Base-by-base conservation (phyloP, 2,113 vertebrate genomes). In the Antigone vipio region DNA sequence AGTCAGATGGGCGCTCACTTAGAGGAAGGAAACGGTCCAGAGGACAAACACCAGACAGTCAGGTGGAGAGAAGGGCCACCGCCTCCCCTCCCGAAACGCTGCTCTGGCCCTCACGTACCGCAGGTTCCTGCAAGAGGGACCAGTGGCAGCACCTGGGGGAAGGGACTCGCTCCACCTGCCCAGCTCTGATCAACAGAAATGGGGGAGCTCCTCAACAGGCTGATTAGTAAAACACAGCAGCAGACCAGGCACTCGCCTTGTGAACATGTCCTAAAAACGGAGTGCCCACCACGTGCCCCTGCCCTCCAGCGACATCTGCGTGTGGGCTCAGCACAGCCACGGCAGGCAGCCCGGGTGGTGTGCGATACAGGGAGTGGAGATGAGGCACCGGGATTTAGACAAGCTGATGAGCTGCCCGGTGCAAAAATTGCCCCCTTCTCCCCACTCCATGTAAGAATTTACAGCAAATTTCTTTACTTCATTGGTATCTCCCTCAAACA, bases 121-220 rank as follows among this genome's bases (percentile, higher is more conserved):
- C 9, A 49, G 34, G 49, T 23, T 92, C 55, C 78, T 73, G 75
- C 26, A 30, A 60, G 34, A n/a, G 22, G 34, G 62, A 42, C 35
- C 63, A 49, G 52, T 20, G 66, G 40, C 86, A 91, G 47, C 30
- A 44, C 56, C 66, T 19, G 32, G 32, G 11, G 21, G 11, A 72
- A 74, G 27, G 35, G n/a, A 66, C 26, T 71, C 0, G 0, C 42
- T 88, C 50, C 62, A 44, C 9, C 15, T 78, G 44, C 44, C 34
- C 59, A 47, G 59, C 29, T 77, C 49, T 44, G 38, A 45, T 19
- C 23, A 76, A 49, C 24, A 58, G 27, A 79, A 95, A 66, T 3
- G 12, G 35, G 32, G 23, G 38, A 81, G 22, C 8, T 75, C 15
- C 56, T 83, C 20, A 1, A 29, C 4, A 2, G 0, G 0, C 40